Base-by-base conservation (phyloP, 2,113 vertebrate genomes). In the Rhinolophus sinicus region DNA sequence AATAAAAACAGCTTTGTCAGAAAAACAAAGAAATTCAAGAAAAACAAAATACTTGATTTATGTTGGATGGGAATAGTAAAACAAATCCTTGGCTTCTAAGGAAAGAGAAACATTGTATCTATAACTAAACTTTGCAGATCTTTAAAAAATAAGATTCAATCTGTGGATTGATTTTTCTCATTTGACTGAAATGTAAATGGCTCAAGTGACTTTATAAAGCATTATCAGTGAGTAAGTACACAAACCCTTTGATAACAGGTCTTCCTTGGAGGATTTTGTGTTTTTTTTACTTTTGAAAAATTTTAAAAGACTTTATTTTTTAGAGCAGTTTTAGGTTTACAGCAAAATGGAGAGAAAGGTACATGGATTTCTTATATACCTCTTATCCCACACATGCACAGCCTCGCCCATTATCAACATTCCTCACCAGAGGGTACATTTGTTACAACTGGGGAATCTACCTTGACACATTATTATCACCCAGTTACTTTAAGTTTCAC, bases 1-100 rank as follows among this genome's bases (percentile, higher is more conserved):
- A 97, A 94, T 96, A 95, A 93, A 90, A 87, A 69, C 56, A 80
- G 40, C 73, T 94, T 94, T 97, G 67, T 95, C 64, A 80, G 86
- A 72, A 94, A 97, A 97, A 97, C 65, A 93, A 90, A 93, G 60
- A 93, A 91, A 77, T 84, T 95, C 14, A 69, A 75, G n/a, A 58
- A 93, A 90, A 96, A n/a, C 22, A 86, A 93, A 96, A 70, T 12
- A 81, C 19, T 80, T 90, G 24, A 88, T 90, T 89, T 81, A 33
- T 81, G 16, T 81, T 83, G 73, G 56, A 54, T 96, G 14, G 64
- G 44, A 69, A 8, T 62, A 65, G 15, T 58, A 78, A 67, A 81
- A 95, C 38, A 95, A 92, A 87, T 3, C 5, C 0, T 28, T 93
- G 44, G 18, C 44, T 93, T 93, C 72, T 84, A 81, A 93, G 72